Percentiles rank a stretch among this genome's conserved stretches.
Evolutionary conservation across 2,888 invertebrate species (phyloP).

Genomic region (Lepidocyrtoides sp.): DNA sequence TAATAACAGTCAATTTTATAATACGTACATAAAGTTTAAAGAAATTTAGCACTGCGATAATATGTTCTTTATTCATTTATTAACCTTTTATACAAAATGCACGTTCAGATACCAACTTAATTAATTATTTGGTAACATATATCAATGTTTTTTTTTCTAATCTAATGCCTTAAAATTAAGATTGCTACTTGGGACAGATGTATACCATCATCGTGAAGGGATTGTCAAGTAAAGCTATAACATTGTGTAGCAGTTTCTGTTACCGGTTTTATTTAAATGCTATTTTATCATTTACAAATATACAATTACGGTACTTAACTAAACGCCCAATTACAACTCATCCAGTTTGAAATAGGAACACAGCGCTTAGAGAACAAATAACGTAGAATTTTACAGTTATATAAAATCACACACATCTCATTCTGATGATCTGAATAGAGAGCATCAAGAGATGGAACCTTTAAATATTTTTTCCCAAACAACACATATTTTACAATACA

Average conservation of each 20-base stretch:
- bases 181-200: not conserved
- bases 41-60: not conserved
- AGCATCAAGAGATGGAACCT: not conserved
- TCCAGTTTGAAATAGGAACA: not conserved
- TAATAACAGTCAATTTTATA: not conserved
- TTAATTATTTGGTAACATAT: conserved; percentile 34
- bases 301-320: not conserved
- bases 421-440: not conserved
- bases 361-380: not conserved
- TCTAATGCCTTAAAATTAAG: no score
- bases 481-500: conserved; percentile 20
- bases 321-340: not conserved
- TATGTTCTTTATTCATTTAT: conserved; percentile 23
- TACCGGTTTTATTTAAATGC: conserved; percentile 47
- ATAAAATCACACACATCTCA: conserved; percentile 46
- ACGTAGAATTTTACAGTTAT: not conserved
- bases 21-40: not conserved
- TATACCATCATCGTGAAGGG: not conserved
- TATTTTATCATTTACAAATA: not conserved
- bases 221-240: conserved; percentile 56
- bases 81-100: conserved; percentile 30
- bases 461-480: conserved; percentile 12
- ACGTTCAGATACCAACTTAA: conserved; percentile 1
- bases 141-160: not conserved
- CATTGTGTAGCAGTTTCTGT: not conserved